Base-by-base conservation (phyloP, 2,888 invertebrate genomes). In the Cabera pusaria region DNA sequence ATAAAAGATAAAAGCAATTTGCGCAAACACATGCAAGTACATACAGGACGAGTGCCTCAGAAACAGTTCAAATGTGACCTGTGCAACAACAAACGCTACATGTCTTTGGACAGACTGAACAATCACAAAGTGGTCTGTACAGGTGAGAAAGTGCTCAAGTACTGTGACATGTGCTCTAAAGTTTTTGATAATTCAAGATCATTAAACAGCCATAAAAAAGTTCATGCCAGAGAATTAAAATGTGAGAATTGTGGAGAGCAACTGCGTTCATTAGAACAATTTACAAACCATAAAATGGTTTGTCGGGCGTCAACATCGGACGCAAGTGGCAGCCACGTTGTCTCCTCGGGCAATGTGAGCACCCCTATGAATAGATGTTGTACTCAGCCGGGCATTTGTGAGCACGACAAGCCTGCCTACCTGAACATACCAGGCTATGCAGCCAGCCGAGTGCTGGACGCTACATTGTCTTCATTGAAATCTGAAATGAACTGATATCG, bases 11-110 rank as follows among this genome's bases (percentile, higher is more conserved):
- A 90, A 52, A 90, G 89, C 61, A 90, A 90, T 59, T 65, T 90
- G 49, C 86, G 90, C 45, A 90, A 90, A 58, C 90, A 90, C 55
- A 90, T 90, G 90, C 90, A 90, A 65, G 90, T 90, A n/a, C 90
- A 90, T 52, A 90, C 90, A 18, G 90, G 90, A 1, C 68, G 89
- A 19, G 86, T 90, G 28, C 90, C 90, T 31, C 90, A 90, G 55
- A 90, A 89, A 62, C 90, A 90, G 59, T 90, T 90, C 52, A 90
- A 90, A 60, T 90, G 90, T 77, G 90, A 90, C 57, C 62, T 90
- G 32, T 90, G 90, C 56, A 90, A 90, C 57, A 90, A 90, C 47
- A 90, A 90, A 56, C 80, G 90, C 11, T 90, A 89, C 58, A 90
- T 90, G 90, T 89, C 90, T 19, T 58, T 90, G 12, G 90, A 90